Base-by-base conservation (phyloP, 2,888 invertebrate species). In the Brachycybe producta region DNA sequence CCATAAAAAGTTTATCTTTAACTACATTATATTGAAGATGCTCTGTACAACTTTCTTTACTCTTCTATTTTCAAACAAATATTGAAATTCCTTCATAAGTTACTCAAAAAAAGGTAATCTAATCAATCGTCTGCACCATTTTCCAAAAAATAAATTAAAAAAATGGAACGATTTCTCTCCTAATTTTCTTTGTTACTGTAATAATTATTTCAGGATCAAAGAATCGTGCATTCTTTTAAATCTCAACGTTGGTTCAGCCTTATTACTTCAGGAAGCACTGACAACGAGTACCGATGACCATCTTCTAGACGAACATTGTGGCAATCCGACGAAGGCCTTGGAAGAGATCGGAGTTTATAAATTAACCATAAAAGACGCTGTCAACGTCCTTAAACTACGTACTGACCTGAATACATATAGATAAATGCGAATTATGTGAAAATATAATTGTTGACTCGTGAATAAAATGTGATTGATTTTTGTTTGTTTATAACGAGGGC, bases 141-240 rank as follows among this genome's bases (percentile, higher is more conserved):
- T n/a, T n/a, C n/a, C n/a, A n/a, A n/a, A n/a, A n/a, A n/a, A n/a
- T n/a, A n/a, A n/a, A n/a, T n/a, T n/a, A n/a, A n/a, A n/a, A n/a
- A n/a, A n/a, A n/a, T n/a, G n/a, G n/a, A n/a, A n/a, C 8, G 32
- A n/a, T 32, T 32, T 32, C 32, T 32, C n/a, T 32, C n/a, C n/a
- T 32, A 11, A 11, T 43, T 5, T 43, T 36, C 7, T 11, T 26
- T 23, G 17, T 42, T n/a, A 13, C 26, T 32, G 8, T 24, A 17
- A 19, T 11, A 7, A 26, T 43, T 27, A 42, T 46, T 50, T 15
- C 52, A 85, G 85, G 61, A 70, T 84, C 34, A 70, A 78, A 54
- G 87, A 88, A 64, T 77, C 84, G 0, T 82, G 82, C 63, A 75
- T 74, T 56, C 69, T 90, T 35, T 68, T 90, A 34, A 84, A 80